A percentile compares a stretch with the other conserved stretches of the same genome.
These are phyloP conservation scores for Potorous gilbertii DNA, from an alignment of 2,797 vertebrate species.

Conservation along the genomic window DNA sequence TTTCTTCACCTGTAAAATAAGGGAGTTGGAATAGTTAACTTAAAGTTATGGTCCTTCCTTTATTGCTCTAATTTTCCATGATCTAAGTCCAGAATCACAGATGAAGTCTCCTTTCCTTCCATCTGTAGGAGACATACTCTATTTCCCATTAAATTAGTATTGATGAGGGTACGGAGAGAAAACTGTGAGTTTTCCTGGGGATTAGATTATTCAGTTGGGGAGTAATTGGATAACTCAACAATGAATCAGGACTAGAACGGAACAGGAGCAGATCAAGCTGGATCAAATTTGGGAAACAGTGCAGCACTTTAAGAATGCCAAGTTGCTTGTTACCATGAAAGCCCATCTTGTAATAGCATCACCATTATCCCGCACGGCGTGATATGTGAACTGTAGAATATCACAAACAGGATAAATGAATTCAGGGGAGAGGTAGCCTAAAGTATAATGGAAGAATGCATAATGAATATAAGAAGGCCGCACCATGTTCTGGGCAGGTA, in stretches of 20 bases:
- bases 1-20: not conserved
- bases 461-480: not conserved
- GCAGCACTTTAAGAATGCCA: not conserved
- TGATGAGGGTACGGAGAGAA: not conserved
- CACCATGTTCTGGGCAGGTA: not conserved
- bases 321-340: not conserved
- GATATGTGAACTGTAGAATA: not conserved
- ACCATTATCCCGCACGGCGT: not conserved
- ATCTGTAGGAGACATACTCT: not conserved
- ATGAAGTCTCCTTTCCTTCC: not conserved
- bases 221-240: not conserved
- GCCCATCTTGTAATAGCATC: not conserved
- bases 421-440: not conserved
- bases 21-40: not conserved
- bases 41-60: not conserved
- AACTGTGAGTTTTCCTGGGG: not conserved
- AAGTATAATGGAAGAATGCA: not conserved
- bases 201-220: not conserved
- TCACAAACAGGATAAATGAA: not conserved
- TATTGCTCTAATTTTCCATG: not conserved
- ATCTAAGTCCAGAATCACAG: not conserved
- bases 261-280: not conserved
- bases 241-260: not conserved
- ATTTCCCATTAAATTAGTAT: not conserved
- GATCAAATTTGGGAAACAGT: not conserved